Percentiles rank a stretch among this genome's conserved stretches.
Evolutionary conservation across 2,113 vertebrate species (phyloP).

Genomic region (Lasiurus cinereus): DNA sequence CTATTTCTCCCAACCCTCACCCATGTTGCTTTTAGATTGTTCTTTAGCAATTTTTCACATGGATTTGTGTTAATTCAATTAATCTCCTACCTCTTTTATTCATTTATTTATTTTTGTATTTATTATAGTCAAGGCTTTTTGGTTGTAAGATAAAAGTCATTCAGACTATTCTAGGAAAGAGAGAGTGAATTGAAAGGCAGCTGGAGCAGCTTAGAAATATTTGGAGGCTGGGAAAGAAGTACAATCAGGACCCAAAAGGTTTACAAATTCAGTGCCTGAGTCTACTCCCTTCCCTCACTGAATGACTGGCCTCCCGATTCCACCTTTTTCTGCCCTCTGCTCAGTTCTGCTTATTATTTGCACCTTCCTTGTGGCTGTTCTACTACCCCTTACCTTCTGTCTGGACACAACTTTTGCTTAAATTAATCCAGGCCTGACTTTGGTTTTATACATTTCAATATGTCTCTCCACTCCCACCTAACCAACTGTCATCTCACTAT

Average conservation of each 20-base stretch:
- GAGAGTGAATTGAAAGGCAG: not conserved
- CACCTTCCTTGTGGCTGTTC: not conserved
- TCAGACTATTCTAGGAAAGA: slow-evolving; percentile 2
- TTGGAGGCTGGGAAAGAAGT: not conserved
- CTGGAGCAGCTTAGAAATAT: not conserved
- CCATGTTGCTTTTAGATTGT: not conserved
- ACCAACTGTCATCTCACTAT: not conserved
- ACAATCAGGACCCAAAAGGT: not conserved
- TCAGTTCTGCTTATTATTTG: not conserved
- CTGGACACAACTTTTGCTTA: not conserved
- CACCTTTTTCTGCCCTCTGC: not conserved
- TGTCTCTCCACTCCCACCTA: not conserved
- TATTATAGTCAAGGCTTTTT: slow-evolving; percentile 47
- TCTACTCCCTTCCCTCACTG: not conserved
- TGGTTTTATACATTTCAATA: not conserved
- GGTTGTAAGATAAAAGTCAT: not conserved
- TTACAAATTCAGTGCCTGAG: not conserved
- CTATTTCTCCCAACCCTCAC: not conserved
- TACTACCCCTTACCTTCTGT: not conserved
- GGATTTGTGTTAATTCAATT: not conserved
- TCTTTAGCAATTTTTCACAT: not conserved
- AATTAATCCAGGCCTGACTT: not conserved
- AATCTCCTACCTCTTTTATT: not conserved
- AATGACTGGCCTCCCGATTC: not conserved
- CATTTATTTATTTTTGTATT: not conserved